Conservation (phyloP, 2,888 invertebrate genomes). For the Callyntrura guangdongensis region DNA sequence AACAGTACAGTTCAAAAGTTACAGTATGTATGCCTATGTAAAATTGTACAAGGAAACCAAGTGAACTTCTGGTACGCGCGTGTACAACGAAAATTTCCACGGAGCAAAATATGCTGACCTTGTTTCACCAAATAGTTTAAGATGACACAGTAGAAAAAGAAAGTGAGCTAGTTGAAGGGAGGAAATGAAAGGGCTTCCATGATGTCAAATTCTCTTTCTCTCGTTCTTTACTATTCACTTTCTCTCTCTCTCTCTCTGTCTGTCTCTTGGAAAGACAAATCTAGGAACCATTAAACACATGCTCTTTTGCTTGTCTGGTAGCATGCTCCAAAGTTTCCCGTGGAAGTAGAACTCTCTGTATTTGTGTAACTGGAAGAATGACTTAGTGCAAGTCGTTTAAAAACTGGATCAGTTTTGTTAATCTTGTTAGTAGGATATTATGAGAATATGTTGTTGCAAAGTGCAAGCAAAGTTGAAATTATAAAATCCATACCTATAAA, state of each 20-base stretch:
- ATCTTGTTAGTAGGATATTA: conserved; percentile 32
- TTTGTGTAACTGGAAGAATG: conserved; percentile 14
- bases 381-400: conserved; percentile 20
- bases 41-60: too few species aligned
- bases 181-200: not conserved
- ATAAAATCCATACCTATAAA: conserved; percentile 31
- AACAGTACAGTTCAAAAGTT: not conserved
- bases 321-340: conserved; percentile 22
- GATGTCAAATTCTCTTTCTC: not conserved
- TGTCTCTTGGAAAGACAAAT: conserved; percentile 16
- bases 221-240: not conserved
- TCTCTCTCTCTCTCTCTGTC: not conserved
- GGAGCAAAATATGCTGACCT: conserved; percentile 61
- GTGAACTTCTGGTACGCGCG: not conserved
- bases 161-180: conserved; percentile 2
- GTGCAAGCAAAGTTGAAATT: conserved; percentile 39
- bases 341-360: not conserved
- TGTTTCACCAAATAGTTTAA: conserved; percentile 42
- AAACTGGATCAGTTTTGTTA: conserved; percentile 57
- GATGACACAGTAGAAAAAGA: not conserved
- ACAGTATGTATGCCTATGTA: too few species aligned
- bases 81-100: not conserved
- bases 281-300: conserved; percentile 64
- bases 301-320: conserved; percentile 10
- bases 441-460: conserved; percentile 10